Percentiles rank a stretch among this genome's conserved stretches.
Evolutionary conservation across 1,140 invertebrate genomes (phyloP).

Genomic region (Ylistrum balloti): DNA sequence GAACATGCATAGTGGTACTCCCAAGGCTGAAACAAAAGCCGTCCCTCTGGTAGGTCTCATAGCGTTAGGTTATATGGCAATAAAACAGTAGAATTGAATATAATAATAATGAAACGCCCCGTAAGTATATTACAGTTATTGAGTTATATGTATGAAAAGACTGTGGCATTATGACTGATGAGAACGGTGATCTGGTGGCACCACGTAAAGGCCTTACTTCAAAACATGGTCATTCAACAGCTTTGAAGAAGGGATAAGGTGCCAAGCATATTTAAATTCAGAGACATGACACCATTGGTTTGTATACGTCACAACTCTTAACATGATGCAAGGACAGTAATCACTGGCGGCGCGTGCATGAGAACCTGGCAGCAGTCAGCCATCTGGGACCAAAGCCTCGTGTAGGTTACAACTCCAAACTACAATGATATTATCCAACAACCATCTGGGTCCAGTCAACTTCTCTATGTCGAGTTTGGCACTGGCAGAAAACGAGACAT

Average conservation of each 20-base stretch:
- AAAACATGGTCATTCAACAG: neutral
- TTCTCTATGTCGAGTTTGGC: neutral
- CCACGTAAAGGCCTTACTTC: neutral
- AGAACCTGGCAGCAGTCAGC: neutral
- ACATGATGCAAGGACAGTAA: neutral
- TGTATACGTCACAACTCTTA: neutral
- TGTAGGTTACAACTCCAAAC: neutral
- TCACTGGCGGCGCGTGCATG: slow-evolving; percentile 2
- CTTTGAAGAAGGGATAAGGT: neutral
- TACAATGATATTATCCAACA: neutral
- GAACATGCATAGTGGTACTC: neutral
- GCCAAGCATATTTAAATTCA: neutral
- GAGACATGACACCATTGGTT: neutral
- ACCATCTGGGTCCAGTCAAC: neutral
- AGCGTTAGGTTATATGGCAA: neutral
- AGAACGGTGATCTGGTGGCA: neutral
- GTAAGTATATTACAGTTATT: neutral
- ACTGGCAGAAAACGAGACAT: neutral
- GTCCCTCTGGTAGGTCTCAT: neutral
- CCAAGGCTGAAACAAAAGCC: neutral
- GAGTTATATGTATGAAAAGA: neutral
- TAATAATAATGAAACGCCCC: neutral
- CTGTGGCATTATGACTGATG: neutral
- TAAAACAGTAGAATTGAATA: neutral
- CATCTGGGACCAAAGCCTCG: neutral